A percentile compares a stretch with the other conserved stretches of the same genome.
These are phyloP conservation scores for Trichacis sp. DNA, from an alignment of 2,888 invertebrate species.

Conservation along the genomic window DNA sequence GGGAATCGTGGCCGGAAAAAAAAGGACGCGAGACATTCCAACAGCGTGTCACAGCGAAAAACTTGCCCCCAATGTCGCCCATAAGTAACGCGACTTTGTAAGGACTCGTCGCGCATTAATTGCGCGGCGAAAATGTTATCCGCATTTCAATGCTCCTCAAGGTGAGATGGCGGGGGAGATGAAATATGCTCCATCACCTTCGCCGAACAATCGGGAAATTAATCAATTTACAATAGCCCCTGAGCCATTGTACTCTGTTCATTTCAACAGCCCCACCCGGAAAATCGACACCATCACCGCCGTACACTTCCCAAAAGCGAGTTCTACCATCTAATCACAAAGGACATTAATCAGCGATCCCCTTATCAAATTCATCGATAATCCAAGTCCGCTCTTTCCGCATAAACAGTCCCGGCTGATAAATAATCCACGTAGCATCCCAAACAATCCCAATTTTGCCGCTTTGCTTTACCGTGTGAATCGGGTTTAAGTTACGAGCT, in stretches of 20 bases:
- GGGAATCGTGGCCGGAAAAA: too few species aligned
- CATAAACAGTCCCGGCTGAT: too few species aligned
- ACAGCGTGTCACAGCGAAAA: too few species aligned
- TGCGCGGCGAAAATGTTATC: not conserved
- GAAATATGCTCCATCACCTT: not conserved
- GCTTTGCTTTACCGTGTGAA: constrained; percentile 42
- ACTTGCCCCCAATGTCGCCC: too few species aligned
- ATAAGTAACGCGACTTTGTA: not conserved
- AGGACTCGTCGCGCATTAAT: not conserved
- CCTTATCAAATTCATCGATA: not conserved
- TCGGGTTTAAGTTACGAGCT: constrained; percentile 49
- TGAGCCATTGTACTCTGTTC: not conserved
- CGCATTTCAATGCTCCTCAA: not conserved
- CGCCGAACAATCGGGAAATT: not conserved
- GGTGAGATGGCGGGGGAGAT: not conserved
- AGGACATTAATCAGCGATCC: not conserved
- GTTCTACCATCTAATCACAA: not conserved
- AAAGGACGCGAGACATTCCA: too few species aligned
- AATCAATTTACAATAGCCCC: not conserved
- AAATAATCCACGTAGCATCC: too few species aligned
- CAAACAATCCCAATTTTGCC: constrained; percentile 7
- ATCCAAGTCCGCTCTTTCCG: too few species aligned
- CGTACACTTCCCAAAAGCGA: not conserved
- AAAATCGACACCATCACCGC: not conserved
- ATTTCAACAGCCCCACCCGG: not conserved